phyloP scores from a whole-genome alignment of 2,797 vertebrate species.

The Microchirus variegatus region DNA sequence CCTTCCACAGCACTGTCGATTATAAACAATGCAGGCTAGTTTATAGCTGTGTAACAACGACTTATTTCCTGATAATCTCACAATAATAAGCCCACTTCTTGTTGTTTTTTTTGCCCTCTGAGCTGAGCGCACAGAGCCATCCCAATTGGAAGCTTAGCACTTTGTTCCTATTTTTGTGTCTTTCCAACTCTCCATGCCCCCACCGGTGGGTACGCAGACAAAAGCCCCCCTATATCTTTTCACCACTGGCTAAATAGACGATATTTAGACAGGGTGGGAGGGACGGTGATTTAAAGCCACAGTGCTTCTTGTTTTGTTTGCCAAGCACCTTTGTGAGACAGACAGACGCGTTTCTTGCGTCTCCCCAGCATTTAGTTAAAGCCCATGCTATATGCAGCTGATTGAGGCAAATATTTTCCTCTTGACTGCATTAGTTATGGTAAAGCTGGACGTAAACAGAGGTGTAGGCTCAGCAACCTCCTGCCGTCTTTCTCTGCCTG shows the following conservation, averaged over 20 bases:
- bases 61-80: constrained; percentile 72
- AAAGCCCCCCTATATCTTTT: constrained; percentile 92
- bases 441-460: constrained; percentile 68
- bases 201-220: constrained; percentile 86
- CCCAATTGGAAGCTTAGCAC: constrained; percentile 84
- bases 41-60: constrained; percentile 71
- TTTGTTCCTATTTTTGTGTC: constrained; percentile 93
- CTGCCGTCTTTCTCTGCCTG: constrained; percentile 41
- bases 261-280: constrained; percentile 89
- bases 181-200: constrained; percentile 85
- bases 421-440: constrained; percentile 57
- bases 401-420: constrained; percentile 36
- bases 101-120: constrained; percentile 80
- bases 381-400: constrained; percentile 40
- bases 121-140: constrained; percentile 81
- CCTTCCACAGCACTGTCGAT: constrained; percentile 47
- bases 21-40: constrained; percentile 76
- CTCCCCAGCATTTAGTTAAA: constrained; percentile 43
- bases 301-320: constrained; percentile 81
- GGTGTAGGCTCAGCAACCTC: constrained; percentile 65
- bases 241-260: constrained; percentile 89
- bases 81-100: constrained; percentile 78
- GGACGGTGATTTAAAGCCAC: constrained; percentile 89
- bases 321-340: constrained; percentile 78
- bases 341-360: constrained; percentile 56